phyloP scores from a whole-genome alignment of 2,113 vertebrate species.

The Uria aalge region DNA sequence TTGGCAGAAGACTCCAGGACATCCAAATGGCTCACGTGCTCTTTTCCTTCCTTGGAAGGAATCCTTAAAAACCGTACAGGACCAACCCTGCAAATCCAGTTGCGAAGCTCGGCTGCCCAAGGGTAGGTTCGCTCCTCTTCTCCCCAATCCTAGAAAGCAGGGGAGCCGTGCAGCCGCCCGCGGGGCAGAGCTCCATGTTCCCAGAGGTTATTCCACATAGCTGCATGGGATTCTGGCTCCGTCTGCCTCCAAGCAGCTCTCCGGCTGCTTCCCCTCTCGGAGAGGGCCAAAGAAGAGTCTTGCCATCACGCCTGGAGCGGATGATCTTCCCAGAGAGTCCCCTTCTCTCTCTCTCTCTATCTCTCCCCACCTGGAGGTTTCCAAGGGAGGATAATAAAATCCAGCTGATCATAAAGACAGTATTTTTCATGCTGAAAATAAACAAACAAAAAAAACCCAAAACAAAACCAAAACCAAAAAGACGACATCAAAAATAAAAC shows the following conservation, averaged over 20 bases:
- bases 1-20: background rate
- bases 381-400: background rate
- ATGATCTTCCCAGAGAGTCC: background rate
- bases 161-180: background rate
- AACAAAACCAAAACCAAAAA: background rate
- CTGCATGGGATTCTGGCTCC: background rate
- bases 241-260: background rate
- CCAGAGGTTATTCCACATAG: background rate
- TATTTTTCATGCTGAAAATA: conserved; percentile 44
- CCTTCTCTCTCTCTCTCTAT: background rate
- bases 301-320: background rate
- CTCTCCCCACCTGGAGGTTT: background rate
- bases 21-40: accelerated
- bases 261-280: background rate
- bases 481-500: conserved; percentile 48
- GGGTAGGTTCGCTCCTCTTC: background rate
- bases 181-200: accelerated
- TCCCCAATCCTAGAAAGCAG: background rate
- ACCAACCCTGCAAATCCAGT: background rate
- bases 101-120: background rate
- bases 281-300: background rate
- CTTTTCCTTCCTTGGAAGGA: background rate
- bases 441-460: background rate
- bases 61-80: background rate
- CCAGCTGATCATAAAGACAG: background rate